Conservation (phyloP, 2,113 vertebrate species). For the Melanerpes formicivorus region DNA sequence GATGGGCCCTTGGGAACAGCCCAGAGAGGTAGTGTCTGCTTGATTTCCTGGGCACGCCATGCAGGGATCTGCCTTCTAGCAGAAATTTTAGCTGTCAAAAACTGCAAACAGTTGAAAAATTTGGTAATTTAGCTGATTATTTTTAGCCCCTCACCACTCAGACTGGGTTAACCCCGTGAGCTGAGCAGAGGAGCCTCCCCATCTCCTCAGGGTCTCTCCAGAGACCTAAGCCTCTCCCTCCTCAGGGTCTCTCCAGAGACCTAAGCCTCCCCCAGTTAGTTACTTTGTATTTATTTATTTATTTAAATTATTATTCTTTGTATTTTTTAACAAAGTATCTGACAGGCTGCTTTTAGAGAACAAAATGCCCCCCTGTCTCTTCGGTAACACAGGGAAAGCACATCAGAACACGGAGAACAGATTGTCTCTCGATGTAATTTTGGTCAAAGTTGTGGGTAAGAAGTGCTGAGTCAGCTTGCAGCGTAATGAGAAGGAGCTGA, state of each 20-base stretch:
- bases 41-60: accelerated
- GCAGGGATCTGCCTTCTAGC: neutral
- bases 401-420: neutral
- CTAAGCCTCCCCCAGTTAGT: neutral
- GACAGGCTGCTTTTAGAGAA: neutral
- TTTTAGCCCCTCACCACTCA: neutral
- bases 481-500: neutral
- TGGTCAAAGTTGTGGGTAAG: neutral
- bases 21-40: neutral
- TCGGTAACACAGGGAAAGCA: neutral
- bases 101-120: neutral
- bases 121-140: accelerated
- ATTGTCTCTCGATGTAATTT: neutral
- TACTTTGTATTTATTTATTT: neutral
- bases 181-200: neutral
- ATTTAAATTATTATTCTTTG: neutral
- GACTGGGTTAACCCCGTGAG: neutral
- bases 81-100: neutral
- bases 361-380: neutral
- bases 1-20: neutral
- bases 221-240: neutral
- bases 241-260: neutral
- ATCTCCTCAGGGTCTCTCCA: neutral
- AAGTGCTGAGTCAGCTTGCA: neutral
- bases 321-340: neutral